Evolutionary conservation across 1,140 invertebrate genomes (phyloP).

Genomic region (Rhyacophila brunnea): DNA sequence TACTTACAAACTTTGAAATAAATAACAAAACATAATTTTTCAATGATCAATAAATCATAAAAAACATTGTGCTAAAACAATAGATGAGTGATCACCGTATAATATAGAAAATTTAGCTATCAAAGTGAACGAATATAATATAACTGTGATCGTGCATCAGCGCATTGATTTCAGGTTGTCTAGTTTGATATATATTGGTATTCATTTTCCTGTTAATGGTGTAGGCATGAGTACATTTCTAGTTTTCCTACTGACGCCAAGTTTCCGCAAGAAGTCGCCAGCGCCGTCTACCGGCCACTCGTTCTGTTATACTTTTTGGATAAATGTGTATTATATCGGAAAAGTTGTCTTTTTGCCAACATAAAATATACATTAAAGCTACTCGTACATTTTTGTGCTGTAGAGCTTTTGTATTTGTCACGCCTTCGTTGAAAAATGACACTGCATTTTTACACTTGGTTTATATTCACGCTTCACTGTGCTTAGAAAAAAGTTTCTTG

Average conservation of each 20-base stretch:
- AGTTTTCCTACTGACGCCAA: constrained; percentile 11
- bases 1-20: too few species aligned
- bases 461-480: constrained; percentile 7
- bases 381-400: constrained; percentile 29
- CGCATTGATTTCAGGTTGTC: too few species aligned
- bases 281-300: constrained; percentile 9
- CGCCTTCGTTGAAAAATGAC: neutral
- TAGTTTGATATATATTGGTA: too few species aligned
- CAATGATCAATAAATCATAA: too few species aligned
- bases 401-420: constrained; percentile 25
- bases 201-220: too few species aligned
- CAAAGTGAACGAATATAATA: too few species aligned
- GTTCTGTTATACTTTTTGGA: constrained; percentile 10
- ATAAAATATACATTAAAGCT: constrained; percentile 29
- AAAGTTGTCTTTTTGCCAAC: constrained; percentile 23
- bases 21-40: too few species aligned
- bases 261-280: constrained; percentile 8
- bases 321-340: constrained; percentile 4
- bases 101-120: too few species aligned
- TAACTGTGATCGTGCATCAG: too few species aligned
- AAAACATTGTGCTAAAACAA: too few species aligned
- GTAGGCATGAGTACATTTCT: constrained; percentile 4
- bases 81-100: too few species aligned
- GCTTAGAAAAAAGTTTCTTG: constrained; percentile 1
- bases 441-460: constrained; percentile 9